Conservation (phyloP, 1,140 invertebrate species). For the Epicauta chinensis region DNA sequence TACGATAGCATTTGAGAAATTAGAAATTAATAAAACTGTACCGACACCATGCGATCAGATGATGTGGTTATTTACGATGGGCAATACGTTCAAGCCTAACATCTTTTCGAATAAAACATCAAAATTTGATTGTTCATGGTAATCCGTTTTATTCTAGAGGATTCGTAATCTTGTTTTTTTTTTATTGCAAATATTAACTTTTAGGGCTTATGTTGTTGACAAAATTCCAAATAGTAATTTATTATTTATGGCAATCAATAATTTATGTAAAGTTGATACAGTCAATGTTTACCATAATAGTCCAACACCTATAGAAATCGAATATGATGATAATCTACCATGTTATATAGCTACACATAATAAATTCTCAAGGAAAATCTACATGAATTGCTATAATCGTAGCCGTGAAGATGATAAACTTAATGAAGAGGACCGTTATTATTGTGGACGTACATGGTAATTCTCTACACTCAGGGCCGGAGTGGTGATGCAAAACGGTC, state of each 20-base stretch:
- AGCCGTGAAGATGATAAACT: constrained; percentile 21
- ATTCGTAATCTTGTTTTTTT: background rate
- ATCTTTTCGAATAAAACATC: constrained; percentile 18
- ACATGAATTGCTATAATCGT: constrained; percentile 37
- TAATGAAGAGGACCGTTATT: constrained; percentile 15
- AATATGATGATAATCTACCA: constrained; percentile 29
- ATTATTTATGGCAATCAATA: constrained; percentile 72
- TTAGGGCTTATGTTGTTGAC: constrained; percentile 72
- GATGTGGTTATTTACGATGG: constrained; percentile 43
- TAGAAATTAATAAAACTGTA: constrained; percentile 49
- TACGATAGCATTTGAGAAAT: constrained; percentile 35
- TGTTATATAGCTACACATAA: constrained; percentile 40
- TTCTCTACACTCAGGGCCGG: too few species aligned
- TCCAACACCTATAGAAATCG: constrained; percentile 26
- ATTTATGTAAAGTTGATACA: constrained; percentile 48
- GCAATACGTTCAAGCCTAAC: constrained; percentile 17
- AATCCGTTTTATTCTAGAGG: constrained; percentile 6
- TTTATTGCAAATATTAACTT: constrained; percentile 3
- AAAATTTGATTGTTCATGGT: constrained; percentile 32
- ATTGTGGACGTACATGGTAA: constrained; percentile 30
- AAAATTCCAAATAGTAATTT: constrained; percentile 77
- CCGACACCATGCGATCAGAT: constrained; percentile 74
- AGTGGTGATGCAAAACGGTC: too few species aligned
- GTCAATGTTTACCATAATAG: constrained; percentile 7
- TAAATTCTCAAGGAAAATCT: constrained; percentile 35